These are phyloP conservation scores for Endomychus coccineus DNA, from an alignment of 2,888 invertebrate genomes.

Conservation along the genomic window DNA sequence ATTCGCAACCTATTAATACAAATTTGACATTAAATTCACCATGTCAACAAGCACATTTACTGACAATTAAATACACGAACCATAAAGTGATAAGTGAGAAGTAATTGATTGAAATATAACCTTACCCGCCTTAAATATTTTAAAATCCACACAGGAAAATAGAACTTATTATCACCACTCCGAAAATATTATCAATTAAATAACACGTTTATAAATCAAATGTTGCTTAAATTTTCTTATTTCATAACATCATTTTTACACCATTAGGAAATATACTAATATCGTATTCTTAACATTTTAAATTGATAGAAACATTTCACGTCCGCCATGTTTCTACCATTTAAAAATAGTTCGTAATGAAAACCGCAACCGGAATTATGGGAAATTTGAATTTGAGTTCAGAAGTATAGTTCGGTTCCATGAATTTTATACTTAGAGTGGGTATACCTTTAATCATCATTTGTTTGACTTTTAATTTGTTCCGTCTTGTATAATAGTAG, in stretches of 20 bases:
- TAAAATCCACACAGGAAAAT: background rate
- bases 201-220: background rate
- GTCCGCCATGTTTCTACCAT: slow-evolving; percentile 40
- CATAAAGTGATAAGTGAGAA: no score
- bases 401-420: no score
- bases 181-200: background rate
- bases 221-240: background rate
- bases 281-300: slow-evolving; percentile 32
- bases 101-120: no score
- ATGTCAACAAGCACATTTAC: slow-evolving; percentile 1
- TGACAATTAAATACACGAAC: slow-evolving; percentile 6
- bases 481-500: no score
- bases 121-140: background rate
- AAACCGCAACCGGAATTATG: no score
- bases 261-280: slow-evolving; percentile 18
- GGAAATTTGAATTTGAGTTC: no score
- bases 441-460: no score
- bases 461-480: no score
- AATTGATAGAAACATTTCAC: slow-evolving; percentile 30
- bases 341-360: slow-evolving; percentile 42
- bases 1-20: slow-evolving; percentile 15
- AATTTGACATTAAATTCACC: slow-evolving; percentile 4
- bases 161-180: background rate
- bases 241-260: background rate
- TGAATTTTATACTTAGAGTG: no score